Base-by-base conservation (phyloP, 2,113 vertebrate species). In the Mirza zaza region DNA sequence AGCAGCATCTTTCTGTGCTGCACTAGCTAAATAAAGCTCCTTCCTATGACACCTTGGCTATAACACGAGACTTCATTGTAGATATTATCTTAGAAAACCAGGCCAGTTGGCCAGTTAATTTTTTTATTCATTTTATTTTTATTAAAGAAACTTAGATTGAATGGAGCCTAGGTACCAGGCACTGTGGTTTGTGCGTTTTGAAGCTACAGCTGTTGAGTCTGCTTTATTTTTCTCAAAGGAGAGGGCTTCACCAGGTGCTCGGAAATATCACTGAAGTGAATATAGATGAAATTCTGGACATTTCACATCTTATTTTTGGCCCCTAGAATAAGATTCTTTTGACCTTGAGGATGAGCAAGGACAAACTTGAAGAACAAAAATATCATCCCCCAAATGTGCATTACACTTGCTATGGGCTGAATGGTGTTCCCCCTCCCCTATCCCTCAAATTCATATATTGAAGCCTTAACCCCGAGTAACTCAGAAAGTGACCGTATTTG, bases 71-170 rank as follows among this genome's bases (percentile, higher is more conserved):
- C 52, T 68, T 75, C 59, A 34, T 2, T 73, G 48, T 82, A 34
- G 76, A 50, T 5, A 75, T 39, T 92, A 65, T 61, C 67, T 95
- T 91, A 88, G 96, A 77, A 82, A 96, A 92, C 23, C 52, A 76
- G 36, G 52, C 39, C 39, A 82, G 42, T 73, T 70, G 34, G 75
- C 7, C 50, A 80, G 29, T 87, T 90, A 88, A 85, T 90, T 84
- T 85, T 23, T 77, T 95, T 73, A n/a, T 84, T 96, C 70, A 71
- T 61, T 92, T 87, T 65, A 32, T 82, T 88, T 87, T 95, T 96
- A 87, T 73, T 82, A 92, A 79, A 59, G 39, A 87, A 81, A 67
- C 32, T 71, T 81, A 61, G 45, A 73, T 29, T 59, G 57, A 76
- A n/a, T 48, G 25, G 29, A 52, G 14, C 65, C 90, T 89, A 52